These are phyloP conservation scores for Chaenodraco wilsoni DNA, from an alignment of 2,797 vertebrate genomes.

Conservation along the genomic window DNA sequence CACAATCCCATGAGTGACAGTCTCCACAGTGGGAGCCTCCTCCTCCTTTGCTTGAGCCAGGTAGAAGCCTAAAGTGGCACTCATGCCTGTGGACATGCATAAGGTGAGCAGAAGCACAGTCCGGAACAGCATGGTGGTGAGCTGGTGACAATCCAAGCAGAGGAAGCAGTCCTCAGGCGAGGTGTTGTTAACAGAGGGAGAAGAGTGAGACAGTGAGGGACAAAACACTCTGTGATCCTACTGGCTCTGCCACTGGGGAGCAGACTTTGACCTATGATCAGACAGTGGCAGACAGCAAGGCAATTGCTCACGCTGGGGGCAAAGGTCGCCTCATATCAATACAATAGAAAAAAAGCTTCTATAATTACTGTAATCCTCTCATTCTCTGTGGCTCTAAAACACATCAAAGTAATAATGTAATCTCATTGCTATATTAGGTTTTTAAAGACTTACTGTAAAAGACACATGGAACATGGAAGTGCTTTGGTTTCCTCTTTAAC, in stretches of 20 bases:
- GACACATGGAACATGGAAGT: conserved; percentile 34
- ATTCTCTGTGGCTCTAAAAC: conserved; percentile 31
- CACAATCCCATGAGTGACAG: neutral
- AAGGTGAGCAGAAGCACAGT: conserved; percentile 71
- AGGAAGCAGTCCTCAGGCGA: conserved; percentile 15
- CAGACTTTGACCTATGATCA: conserved; percentile 86
- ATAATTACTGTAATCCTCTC: conserved; percentile 41
- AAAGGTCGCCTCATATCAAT: conserved; percentile 75
- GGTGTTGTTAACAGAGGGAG: conserved; percentile 40
- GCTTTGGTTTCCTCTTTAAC: no score
- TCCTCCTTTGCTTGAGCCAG: conserved; percentile 27
- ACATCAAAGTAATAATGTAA: conserved; percentile 23
- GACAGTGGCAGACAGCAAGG: conserved; percentile 79
- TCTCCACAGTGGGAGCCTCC: conserved; percentile 30
- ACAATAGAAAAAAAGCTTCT: conserved; percentile 17
- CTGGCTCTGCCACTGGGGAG: conserved; percentile 45
- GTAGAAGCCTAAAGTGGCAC: conserved; percentile 75
- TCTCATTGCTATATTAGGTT: conserved; percentile 27
- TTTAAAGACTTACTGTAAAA: conserved; percentile 12
- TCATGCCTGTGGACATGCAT: conserved; percentile 63
- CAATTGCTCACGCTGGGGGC: conserved; percentile 67
- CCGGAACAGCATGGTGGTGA: conserved; percentile 71
- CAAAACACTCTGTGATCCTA: conserved; percentile 50
- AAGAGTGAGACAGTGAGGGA: conserved; percentile 52
- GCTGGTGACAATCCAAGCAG: conserved; percentile 12